These are phyloP conservation scores for Neoarius graeffei DNA, from an alignment of 2,113 vertebrate genomes.

Conservation along the genomic window DNA sequence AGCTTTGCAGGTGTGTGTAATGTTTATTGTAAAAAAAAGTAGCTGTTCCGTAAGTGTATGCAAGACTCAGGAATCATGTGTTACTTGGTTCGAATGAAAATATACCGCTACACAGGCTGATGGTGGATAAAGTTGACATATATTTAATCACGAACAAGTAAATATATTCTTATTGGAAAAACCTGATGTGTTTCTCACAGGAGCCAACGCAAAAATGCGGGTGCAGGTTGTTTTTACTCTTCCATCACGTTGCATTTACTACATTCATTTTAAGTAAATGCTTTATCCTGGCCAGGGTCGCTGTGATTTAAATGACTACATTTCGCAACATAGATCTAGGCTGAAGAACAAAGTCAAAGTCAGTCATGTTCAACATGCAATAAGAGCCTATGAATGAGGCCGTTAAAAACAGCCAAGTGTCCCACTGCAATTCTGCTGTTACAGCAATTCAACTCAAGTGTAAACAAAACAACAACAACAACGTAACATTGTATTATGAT, in stretches of 20 bases:
- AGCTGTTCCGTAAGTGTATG: neutral
- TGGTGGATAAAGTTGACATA: neutral
- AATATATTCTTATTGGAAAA: neutral
- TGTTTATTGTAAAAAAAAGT: neutral
- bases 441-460: neutral
- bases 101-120: neutral
- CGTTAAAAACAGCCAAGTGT: too few species aligned
- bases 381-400: constrained; percentile 2
- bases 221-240: neutral
- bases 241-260: neutral
- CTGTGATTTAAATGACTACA: neutral
- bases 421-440: neutral
- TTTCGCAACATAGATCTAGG: neutral
- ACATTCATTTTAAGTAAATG: neutral
- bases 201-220: neutral
- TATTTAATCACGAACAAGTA: neutral
- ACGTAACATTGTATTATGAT: neutral
- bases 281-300: neutral
- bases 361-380: neutral
- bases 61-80: neutral
- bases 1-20: neutral
- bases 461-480: constrained; percentile 33
- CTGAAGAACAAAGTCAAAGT: neutral
- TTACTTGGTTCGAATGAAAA: neutral
- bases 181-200: neutral